Percentiles rank a stretch among this genome's conserved stretches.
Evolutionary conservation across 1,140 invertebrate genomes (phyloP).

Genomic region (Tetramorium simillimum): DNA sequence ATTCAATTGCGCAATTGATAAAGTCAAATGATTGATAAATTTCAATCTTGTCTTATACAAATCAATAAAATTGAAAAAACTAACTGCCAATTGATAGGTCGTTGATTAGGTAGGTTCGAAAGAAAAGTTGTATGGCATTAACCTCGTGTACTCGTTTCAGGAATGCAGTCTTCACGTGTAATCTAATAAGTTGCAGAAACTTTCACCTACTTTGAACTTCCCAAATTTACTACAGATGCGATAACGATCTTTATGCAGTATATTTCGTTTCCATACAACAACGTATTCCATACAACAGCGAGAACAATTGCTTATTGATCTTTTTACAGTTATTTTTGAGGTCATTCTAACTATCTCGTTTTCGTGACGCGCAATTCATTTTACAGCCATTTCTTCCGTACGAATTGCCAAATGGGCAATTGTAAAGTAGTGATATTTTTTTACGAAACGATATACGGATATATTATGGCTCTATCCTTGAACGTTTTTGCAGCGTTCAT

Average conservation of each 20-base stretch:
- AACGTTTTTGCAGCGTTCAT: not conserved
- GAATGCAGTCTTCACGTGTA: slow-evolving; percentile 56
- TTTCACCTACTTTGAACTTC: slow-evolving; percentile 69
- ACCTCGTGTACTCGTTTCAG: not conserved
- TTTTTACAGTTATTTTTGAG: slow-evolving; percentile 19
- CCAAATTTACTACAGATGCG: slow-evolving; percentile 12
- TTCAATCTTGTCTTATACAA: not conserved
- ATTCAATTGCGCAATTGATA: not conserved
- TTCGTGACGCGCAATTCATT: not conserved
- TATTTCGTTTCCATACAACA: not conserved
- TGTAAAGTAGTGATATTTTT: not conserved
- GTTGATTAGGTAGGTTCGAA: not conserved
- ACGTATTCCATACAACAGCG: not conserved
- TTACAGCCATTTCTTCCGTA: not conserved
- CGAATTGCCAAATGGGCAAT: not conserved
- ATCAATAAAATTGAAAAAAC: slow-evolving; percentile 4
- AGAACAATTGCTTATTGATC: slow-evolving; percentile 23
- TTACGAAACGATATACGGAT: not conserved
- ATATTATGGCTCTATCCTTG: not conserved
- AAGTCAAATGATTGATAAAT: not conserved
- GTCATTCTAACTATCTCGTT: not conserved
- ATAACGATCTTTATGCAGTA: slow-evolving; percentile 7
- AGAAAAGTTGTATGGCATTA: slow-evolving; percentile 31
- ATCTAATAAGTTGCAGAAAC: slow-evolving; percentile 66
- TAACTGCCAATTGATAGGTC: not conserved